Evolutionary conservation across 2,113 vertebrate species (phyloP).

Genomic region (Oncorhynchus clarkii): DNA sequence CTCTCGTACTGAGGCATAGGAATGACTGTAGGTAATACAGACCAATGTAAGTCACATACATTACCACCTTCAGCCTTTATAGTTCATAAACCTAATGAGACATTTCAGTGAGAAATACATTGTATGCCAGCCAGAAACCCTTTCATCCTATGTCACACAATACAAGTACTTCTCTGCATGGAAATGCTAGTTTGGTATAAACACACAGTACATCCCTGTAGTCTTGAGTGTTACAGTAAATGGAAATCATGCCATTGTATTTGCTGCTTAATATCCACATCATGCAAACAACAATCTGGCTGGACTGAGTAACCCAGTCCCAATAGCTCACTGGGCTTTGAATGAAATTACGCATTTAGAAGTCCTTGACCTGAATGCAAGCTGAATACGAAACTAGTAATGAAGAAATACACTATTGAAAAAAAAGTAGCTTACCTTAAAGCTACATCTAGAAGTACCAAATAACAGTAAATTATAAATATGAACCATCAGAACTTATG

Average conservation of each 20-base stretch:
- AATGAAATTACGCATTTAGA: conserved; percentile 29
- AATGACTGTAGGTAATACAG: conserved; percentile 28
- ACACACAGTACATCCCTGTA: not conserved
- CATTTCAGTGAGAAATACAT: not conserved
- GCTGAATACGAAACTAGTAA: conserved; percentile 36
- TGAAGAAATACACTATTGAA: conserved; percentile 10
- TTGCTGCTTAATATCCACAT: conserved; percentile 43
- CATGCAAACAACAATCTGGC: conserved; percentile 35
- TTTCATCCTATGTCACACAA: not conserved
- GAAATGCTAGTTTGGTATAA: not conserved
- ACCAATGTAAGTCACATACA: too few relatives aligned
- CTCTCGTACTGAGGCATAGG: conserved; percentile 44
- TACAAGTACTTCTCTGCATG: not conserved
- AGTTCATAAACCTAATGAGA: not conserved
- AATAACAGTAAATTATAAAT: conserved; percentile 7
- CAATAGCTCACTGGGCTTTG: conserved; percentile 21
- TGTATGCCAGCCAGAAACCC: too few relatives aligned
- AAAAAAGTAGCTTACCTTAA: conserved; percentile 3
- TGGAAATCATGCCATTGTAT: conserved; percentile 18
- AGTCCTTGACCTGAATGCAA: conserved; percentile 47
- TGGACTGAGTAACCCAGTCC: conserved; percentile 38
- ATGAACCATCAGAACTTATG: conserved; percentile 2
- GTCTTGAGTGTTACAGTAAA: not conserved
- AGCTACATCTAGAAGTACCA: conserved; percentile 21
- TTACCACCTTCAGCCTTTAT: not conserved